Percentiles rank a stretch among this genome's conserved stretches.
Evolutionary conservation across 2,113 vertebrate species (phyloP).

Genomic region (Psettodes erumei): DNA sequence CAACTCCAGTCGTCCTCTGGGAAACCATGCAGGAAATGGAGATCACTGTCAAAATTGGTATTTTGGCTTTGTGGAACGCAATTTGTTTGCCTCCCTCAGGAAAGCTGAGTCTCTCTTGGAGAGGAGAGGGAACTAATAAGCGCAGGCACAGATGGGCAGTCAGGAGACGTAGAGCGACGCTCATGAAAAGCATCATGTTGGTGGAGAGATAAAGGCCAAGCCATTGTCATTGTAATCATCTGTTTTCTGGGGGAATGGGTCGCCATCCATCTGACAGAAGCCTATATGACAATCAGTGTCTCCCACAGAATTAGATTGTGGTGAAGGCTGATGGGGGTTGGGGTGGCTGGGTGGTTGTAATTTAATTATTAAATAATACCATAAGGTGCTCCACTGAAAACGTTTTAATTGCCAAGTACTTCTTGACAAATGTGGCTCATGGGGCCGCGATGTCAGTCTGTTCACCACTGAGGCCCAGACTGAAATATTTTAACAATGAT

Average conservation of each 20-base stretch:
- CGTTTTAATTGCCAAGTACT: too few relatives aligned
- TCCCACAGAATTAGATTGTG: too few relatives aligned
- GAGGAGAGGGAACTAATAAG: constrained; percentile 44
- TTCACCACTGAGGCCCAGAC: neutral
- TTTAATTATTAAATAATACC: too few relatives aligned
- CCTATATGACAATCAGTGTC: too few relatives aligned
- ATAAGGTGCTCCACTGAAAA: too few relatives aligned
- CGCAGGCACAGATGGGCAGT: constrained; percentile 47
- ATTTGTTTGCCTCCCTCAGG: constrained; percentile 13
- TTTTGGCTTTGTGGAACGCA: constrained; percentile 30
- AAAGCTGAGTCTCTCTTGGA: constrained; percentile 50
- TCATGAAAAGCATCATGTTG: constrained; percentile 42
- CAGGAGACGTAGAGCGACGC: constrained; percentile 12
- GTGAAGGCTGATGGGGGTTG: too few relatives aligned
- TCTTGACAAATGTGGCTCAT: too few relatives aligned
- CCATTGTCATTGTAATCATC: constrained; percentile 65
- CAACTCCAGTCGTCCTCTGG: neutral
- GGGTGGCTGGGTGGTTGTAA: too few relatives aligned
- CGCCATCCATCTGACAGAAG: constrained; percentile 46
- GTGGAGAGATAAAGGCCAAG: constrained; percentile 50
- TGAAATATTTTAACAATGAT: neutral
- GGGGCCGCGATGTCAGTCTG: neutral
- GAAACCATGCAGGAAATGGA: neutral
- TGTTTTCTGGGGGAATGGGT: constrained; percentile 57
- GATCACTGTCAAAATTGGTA: constrained; percentile 13